A percentile compares a stretch with the other conserved stretches of the same genome.
phyloP scores from a whole-genome alignment of 1,140 invertebrate species.

The Drosophila rufa region DNA sequence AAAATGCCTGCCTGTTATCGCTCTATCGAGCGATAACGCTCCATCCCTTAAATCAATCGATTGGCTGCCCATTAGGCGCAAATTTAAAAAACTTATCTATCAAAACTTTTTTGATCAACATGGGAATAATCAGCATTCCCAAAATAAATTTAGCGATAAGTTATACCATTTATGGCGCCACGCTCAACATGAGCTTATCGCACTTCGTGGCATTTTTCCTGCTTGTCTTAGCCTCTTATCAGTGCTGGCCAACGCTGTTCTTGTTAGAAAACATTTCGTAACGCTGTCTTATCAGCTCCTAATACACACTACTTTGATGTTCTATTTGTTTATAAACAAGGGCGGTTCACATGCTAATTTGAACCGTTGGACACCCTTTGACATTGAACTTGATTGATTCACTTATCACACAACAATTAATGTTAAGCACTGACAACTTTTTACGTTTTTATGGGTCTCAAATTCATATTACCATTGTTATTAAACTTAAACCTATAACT shows the following conservation, averaged over 20 bases:
- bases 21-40: conserved; percentile 5
- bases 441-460: no score
- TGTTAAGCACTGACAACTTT: no score
- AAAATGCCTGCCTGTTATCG: background rate
- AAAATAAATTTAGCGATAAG: conserved; percentile 1
- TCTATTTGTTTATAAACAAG: conserved; percentile 51
- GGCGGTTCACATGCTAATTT: conserved; percentile 20
- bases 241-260: conserved; percentile 27
- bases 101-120: background rate
- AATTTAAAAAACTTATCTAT: conserved; percentile 3
- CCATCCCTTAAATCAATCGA: conserved; percentile 3
- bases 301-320: background rate
- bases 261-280: conserved; percentile 38
- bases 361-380: conserved; percentile 25
- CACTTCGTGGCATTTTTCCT: background rate
- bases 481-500: no score
- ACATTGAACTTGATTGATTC: conserved; percentile 39
- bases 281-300: conserved; percentile 44
- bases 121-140: background rate
- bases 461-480: no score
- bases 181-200: conserved; percentile 4
- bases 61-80: background rate
- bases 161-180: background rate
- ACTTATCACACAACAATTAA: no score
- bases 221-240: conserved; percentile 46